Evolutionary conservation across 2,113 vertebrate genomes (phyloP), one percentile per base, ranked within the genome.

Genomic region (Brienomyrus longianalis): DNA sequence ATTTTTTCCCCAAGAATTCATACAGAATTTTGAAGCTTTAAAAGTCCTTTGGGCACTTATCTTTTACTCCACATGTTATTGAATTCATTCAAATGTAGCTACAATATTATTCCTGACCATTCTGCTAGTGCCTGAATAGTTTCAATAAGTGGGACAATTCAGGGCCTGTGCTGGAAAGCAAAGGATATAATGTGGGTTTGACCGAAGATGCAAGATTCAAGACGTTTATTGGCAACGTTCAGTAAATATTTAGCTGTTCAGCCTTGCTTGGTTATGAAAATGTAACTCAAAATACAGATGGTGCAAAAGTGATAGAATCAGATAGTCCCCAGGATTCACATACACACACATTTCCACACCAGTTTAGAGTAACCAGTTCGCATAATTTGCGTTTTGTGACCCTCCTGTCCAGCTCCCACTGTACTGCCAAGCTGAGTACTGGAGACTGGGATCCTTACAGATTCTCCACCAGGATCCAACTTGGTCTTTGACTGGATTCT

Each of bases 1-100:
- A 83, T 85, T 89, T 62, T 54, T 90, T 90, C 13, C n/a, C n/a
- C 91, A 88, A 59, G 77, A 87, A 47, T 56, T 88, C 54, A 89
- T 88, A 70, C 77, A 91, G 62, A 27, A 88, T 83, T 59, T 31
- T 50, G 62, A 91, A 21, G 17, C 77, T 87, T 27, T 23, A 47
- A 19, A 43, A 45, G 13, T 43, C 17, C n/a, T 86, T 86, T 31
- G 47, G 3, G 23, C n/a, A 23, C 21, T 83, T 39, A 83, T 77
- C 70, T 91, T 56, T 19, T 21, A 83, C 87, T 23, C 66, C 87
- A 48, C 90, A 83, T 88, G 48, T 48, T 84, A 47, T 84, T 45
- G 35, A 84, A 23, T 48, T 48, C 83, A 84, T 84, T 84, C 13
- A 87, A 19, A n/a, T 87, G 48, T 50, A 86, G 27, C n/a, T 86